Conservation (phyloP, 2,888 invertebrate species). For the Netelia fuscicornis region DNA sequence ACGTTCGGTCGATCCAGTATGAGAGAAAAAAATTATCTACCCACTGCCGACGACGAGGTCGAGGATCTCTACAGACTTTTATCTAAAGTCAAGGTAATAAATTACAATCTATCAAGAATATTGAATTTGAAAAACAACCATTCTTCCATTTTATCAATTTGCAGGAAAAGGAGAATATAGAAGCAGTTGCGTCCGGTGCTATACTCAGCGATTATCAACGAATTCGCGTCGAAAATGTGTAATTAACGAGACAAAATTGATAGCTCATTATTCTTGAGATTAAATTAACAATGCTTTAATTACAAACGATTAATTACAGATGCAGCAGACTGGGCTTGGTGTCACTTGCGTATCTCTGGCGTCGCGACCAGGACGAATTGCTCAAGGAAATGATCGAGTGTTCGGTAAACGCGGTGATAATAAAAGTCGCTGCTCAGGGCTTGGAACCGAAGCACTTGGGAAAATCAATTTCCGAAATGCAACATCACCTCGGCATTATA, state of each 20-base stretch:
- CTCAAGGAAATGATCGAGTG: slow-evolving; percentile 98
- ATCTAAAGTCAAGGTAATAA: slow-evolving; percentile 89
- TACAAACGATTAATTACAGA: slow-evolving; percentile 86
- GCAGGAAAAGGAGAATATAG: slow-evolving; percentile 90
- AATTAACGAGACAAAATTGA: slow-evolving; percentile 85
- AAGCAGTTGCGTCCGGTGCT: slow-evolving; percentile 98
- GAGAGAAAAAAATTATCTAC: slow-evolving; percentile 91
- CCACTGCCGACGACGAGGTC: slow-evolving; percentile 96
- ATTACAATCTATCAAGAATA: not conserved
- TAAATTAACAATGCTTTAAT: slow-evolving; percentile 17
- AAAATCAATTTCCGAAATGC: slow-evolving; percentile 93
- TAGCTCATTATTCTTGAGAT: not conserved
- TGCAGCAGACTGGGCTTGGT: slow-evolving; percentile 96
- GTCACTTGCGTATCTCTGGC: slow-evolving; percentile 97
- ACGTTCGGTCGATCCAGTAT: slow-evolving; percentile 95
- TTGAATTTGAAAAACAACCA: not conserved
- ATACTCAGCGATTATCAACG: slow-evolving; percentile 99
- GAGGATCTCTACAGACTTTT: slow-evolving; percentile 97
- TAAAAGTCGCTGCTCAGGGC: slow-evolving; percentile 98
- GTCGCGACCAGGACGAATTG: slow-evolving; percentile 96
- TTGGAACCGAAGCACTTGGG: slow-evolving; percentile 96
- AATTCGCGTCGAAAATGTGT: slow-evolving; percentile 98
- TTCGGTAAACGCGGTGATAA: slow-evolving; percentile 96
- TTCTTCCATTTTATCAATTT: slow-evolving; percentile 75
- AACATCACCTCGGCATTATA: slow-evolving; percentile 95